These are phyloP conservation scores for Gymnocheta viridis DNA, from an alignment of 2,888 invertebrate genomes.

Conservation along the genomic window DNA sequence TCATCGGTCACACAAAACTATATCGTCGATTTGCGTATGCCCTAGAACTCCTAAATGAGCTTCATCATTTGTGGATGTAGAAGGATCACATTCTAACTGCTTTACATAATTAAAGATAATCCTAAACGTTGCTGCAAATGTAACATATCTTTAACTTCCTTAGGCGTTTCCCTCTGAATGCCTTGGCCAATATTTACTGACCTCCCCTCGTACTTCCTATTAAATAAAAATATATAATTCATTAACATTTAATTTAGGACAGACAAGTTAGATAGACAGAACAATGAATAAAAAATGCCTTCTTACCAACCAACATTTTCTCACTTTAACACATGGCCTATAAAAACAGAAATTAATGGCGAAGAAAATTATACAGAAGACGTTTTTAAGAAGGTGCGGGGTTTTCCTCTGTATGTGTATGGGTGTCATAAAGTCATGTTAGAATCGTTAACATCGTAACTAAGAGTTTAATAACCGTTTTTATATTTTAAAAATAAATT, in stretches of 20 bases:
- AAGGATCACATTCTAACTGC: too few species aligned
- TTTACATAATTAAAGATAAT: too few species aligned
- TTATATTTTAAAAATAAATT: background rate
- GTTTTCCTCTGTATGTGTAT: background rate
- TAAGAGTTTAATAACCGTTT: background rate
- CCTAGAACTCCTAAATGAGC: too few species aligned
- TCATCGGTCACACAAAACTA: too few species aligned
- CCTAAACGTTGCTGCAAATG: too few species aligned
- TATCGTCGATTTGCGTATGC: too few species aligned
- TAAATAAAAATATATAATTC: background rate
- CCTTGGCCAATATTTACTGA: too few species aligned
- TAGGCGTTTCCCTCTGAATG: too few species aligned
- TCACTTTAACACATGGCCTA: conserved; percentile 47
- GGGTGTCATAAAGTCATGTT: background rate
- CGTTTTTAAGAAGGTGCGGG: background rate
- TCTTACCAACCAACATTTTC: conserved; percentile 38
- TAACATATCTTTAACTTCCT: too few species aligned
- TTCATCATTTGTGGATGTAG: too few species aligned
- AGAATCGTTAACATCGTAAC: background rate
- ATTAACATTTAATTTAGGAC: background rate
- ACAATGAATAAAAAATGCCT: background rate
- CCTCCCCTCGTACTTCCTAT: background rate
- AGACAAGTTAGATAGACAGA: background rate
- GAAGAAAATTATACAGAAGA: conserved; percentile 27
- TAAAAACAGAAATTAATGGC: conserved; percentile 43